A percentile compares a stretch with the other conserved stretches of the same genome.
These are phyloP conservation scores for Mola mola DNA, from an alignment of 2,113 vertebrate species.

Conservation along the genomic window DNA sequence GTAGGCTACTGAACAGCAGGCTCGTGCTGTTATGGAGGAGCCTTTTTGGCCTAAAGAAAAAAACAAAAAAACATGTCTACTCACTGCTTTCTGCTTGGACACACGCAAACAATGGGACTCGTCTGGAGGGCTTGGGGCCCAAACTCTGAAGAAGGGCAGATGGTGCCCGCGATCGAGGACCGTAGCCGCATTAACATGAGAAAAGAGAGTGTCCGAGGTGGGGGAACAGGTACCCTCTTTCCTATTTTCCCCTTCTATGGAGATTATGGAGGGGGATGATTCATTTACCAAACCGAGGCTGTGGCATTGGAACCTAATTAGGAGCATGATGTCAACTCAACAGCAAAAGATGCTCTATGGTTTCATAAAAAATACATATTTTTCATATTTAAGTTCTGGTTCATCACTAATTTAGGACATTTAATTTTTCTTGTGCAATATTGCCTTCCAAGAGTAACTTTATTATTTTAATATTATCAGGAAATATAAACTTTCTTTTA, in stretches of 20 bases:
- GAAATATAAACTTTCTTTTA: background rate
- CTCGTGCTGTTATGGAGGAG: conserved; percentile 63
- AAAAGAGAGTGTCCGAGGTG: conserved; percentile 67
- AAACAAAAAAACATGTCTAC: conserved; percentile 64
- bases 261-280: conserved; percentile 54
- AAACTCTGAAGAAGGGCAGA: conserved; percentile 77
- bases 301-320: conserved; percentile 56
- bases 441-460: background rate
- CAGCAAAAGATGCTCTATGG: conserved; percentile 23
- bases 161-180: conserved; percentile 71
- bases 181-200: conserved; percentile 76
- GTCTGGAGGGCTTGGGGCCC: conserved; percentile 77
- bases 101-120: conserved; percentile 77
- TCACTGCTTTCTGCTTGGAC: conserved; percentile 79
- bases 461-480: background rate
- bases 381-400: background rate
- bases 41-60: conserved; percentile 59
- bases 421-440: background rate
- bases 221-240: conserved; percentile 71
- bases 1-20: conserved; percentile 71
- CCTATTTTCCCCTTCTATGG: conserved; percentile 37
- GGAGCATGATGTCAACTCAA: conserved; percentile 48
- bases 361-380: background rate
- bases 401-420: conserved; percentile 6
- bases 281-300: conserved; percentile 47